Percentiles rank a stretch among this genome's conserved stretches.
phyloP scores from a whole-genome alignment of 2,113 vertebrate genomes.

The Thamnophis sirtalis region DNA sequence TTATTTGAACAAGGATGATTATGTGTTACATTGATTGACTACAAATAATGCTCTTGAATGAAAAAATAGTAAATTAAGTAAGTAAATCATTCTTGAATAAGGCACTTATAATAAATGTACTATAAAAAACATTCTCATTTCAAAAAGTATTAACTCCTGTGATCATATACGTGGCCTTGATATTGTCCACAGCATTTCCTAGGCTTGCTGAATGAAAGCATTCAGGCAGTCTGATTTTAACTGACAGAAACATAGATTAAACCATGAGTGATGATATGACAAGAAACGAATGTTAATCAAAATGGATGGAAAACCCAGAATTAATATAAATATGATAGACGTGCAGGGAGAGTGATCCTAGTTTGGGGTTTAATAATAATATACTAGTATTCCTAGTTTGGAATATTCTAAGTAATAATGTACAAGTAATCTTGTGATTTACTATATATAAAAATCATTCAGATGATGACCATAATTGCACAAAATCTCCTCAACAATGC shows the following conservation, averaged over 20 bases:
- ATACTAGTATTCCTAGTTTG: not conserved
- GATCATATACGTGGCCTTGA: constrained; percentile 46
- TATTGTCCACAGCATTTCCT: constrained; percentile 5
- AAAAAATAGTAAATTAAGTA: constrained; percentile 48
- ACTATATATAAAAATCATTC: not conserved
- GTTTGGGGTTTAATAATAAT: no score
- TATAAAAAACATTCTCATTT: constrained; percentile 41
- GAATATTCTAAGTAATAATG: not conserved
- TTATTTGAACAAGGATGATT: constrained; percentile 50
- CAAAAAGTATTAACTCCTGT: constrained; percentile 37
- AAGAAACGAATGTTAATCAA: not conserved
- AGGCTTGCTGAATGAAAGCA: constrained; percentile 11
- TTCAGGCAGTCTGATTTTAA: not conserved
- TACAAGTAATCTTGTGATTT: not conserved
- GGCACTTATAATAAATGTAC: constrained; percentile 53
- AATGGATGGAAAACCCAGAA: not conserved
- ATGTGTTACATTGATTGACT: constrained; percentile 50
- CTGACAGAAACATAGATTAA: not conserved
- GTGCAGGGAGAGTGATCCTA: not conserved
- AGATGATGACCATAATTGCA: not conserved
- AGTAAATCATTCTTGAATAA: constrained; percentile 54
- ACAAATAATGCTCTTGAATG: constrained; percentile 55
- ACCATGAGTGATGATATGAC: not conserved
- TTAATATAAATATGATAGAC: not conserved
- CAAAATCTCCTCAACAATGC: not conserved